Evolutionary conservation across 2,113 vertebrate genomes (phyloP).

Genomic region (Antechinus flavipes): DNA sequence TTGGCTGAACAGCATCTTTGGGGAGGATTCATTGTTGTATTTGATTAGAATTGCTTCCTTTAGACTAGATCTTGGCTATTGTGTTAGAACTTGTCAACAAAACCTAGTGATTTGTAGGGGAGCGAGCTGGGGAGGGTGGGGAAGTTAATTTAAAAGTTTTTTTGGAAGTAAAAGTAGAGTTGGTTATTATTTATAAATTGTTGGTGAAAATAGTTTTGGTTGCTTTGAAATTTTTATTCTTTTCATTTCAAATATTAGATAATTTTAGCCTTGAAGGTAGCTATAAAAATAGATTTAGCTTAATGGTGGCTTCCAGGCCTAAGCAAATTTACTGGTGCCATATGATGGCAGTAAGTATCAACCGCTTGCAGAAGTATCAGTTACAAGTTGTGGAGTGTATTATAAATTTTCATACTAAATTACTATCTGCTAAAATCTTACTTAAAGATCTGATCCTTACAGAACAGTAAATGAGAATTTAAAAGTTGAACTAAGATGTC

Average conservation of each 20-base stretch:
- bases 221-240: not conserved
- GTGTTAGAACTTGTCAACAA: not conserved
- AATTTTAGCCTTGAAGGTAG: slow-evolving; percentile 13
- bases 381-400: not conserved
- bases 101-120: not conserved
- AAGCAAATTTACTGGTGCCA: not conserved
- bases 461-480: not conserved
- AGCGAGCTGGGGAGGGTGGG: not conserved
- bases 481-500: not conserved
- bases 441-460: not conserved
- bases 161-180: slow-evolving; percentile 42
- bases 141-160: not conserved
- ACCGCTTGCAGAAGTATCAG: not conserved
- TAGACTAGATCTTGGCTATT: slow-evolving; percentile 15
- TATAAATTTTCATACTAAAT: not conserved
- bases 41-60: slow-evolving; percentile 19
- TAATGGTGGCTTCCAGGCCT: not conserved
- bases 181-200: slow-evolving; percentile 34
- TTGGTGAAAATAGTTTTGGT: slow-evolving; percentile 23
- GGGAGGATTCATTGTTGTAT: slow-evolving; percentile 45
- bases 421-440: not conserved
- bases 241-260: slow-evolving; percentile 31
- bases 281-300: slow-evolving; percentile 22
- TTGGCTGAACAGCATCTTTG: slow-evolving; percentile 40
- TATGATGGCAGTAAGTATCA: not conserved